Evolutionary conservation across 1,140 invertebrate genomes (phyloP), one percentile per base, ranked within the genome.

Genomic region (Drosophila rhopaloa): DNA sequence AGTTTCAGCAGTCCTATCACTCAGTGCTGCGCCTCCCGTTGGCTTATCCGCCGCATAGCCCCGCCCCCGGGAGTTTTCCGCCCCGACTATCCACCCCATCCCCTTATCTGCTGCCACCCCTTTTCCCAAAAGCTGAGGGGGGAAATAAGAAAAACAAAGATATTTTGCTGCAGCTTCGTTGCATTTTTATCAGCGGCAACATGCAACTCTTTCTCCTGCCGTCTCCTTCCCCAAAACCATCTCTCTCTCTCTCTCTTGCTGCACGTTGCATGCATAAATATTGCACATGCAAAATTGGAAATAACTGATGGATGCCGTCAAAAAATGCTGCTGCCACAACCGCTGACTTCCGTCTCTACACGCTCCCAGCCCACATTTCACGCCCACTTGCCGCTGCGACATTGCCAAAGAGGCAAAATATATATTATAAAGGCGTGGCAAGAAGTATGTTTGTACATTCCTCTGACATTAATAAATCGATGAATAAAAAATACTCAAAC

Each of bases 251-350:
- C 32, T 27, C 50, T 29, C 9, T 35, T 43, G 16, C 32, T n/a
- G n/a, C 44, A 37, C 44, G 37, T 44, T 57, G 67, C 62, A 61
- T 77, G 84, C 84, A 88, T 88, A 89, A 88, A 83, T 89, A 83
- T 83, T 83, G 76, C 71, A 80, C 79, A 89, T 79, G 66, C 70
- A 73, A 86, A 86, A 86, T 86, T 79, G 84, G 72, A 88, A 88
- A 88, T 79, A 88, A 88, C 79, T 88, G 83, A 88, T 88, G 83
- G 84, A 88, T 80, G 76, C 83, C 79, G 76, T 88, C 83, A 88
- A 88, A 88, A 85, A 85, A 83, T 66, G 67, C 66, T 79, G 83
- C 75, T 75, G 65, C 68, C 65, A 67, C 53, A 63, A 54, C 62
- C 44, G 65, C 58, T 55, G 57, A 50, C 47, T 72, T 72, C 71